Conservation (phyloP, 1,140 invertebrate species). For the Diploscapter pachys region DNA sequence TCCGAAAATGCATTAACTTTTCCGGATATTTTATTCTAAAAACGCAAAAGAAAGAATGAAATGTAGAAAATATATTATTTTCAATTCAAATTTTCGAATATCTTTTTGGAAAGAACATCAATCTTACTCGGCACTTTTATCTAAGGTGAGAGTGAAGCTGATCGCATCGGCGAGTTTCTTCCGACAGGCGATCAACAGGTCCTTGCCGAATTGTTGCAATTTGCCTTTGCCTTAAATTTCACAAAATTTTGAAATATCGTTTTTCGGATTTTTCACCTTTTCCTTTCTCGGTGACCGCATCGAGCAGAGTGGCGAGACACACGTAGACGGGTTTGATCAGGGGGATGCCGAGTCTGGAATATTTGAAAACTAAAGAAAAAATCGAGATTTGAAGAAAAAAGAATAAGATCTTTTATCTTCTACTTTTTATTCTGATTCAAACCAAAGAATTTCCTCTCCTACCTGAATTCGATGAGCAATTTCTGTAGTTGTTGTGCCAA, state of each 20-base stretch:
- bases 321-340: slow-evolving; percentile 14
- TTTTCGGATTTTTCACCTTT: not conserved
- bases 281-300: slow-evolving; percentile 19
- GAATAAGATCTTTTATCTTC: too few species aligned
- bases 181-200: not conserved
- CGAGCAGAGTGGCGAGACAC: slow-evolving; percentile 16
- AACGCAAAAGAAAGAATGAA: not conserved
- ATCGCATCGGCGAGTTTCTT: not conserved
- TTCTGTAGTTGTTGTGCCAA: too few species aligned
- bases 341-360: slow-evolving; percentile 14
- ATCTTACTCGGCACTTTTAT: not conserved
- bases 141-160: not conserved
- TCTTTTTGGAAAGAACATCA: not conserved
- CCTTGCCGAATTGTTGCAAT: not conserved
- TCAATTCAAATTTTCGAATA: not conserved
- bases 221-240: not conserved
- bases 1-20: not conserved
- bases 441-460: too few species aligned
- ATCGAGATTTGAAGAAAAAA: too few species aligned
- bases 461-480: too few species aligned
- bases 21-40: not conserved
- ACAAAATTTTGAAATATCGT: not conserved
- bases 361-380: not conserved
- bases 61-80: not conserved
- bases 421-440: too few species aligned